A percentile compares a stretch with the other conserved stretches of the same genome.
phyloP scores from a whole-genome alignment of 2,797 vertebrate genomes.

The Spinibarbus caldwelli region DNA sequence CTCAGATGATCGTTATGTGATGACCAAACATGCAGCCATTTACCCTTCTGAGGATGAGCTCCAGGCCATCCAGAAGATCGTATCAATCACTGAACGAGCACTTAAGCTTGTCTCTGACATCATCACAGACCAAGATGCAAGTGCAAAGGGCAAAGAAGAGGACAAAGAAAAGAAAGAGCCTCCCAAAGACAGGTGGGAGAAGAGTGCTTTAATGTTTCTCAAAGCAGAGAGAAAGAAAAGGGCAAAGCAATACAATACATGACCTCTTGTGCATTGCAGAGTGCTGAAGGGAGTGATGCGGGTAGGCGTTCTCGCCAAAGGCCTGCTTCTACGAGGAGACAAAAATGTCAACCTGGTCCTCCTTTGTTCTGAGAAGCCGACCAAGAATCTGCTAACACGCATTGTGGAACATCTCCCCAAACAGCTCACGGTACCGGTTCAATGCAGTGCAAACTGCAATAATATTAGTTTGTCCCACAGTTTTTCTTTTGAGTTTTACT shows the following conservation, averaged over 20 bases:
- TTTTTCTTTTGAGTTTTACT: not conserved
- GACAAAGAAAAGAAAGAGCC: conserved; percentile 82
- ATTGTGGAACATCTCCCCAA: conserved; percentile 96
- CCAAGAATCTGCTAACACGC: conserved; percentile 83
- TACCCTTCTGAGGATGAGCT: conserved; percentile 97
- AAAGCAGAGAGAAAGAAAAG: not conserved
- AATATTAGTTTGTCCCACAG: not conserved
- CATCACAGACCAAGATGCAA: conserved; percentile 87
- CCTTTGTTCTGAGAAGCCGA: conserved; percentile 94
- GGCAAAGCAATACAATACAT: not conserved
- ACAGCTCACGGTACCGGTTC: conserved; percentile 86
- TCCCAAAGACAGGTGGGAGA: conserved; percentile 72
- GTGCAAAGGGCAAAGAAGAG: conserved; percentile 79
- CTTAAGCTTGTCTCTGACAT: conserved; percentile 96
- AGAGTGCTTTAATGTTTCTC: not conserved
- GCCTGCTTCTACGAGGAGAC: conserved; percentile 94
- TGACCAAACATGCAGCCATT: conserved; percentile 97
- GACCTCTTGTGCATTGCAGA: conserved; percentile 59
- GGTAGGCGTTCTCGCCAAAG: conserved; percentile 96
- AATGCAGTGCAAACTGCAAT: not conserved
- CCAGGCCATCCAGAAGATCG: conserved; percentile 97
- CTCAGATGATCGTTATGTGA: conserved; percentile 96
- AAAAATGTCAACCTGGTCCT: conserved; percentile 94
- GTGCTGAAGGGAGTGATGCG: conserved; percentile 96
- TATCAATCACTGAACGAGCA: conserved; percentile 95